Percentiles rank a stretch among this genome's conserved stretches.
Conservation (phyloP, 2,113 vertebrate species). For the Ivindomyrus marchei region DNA sequence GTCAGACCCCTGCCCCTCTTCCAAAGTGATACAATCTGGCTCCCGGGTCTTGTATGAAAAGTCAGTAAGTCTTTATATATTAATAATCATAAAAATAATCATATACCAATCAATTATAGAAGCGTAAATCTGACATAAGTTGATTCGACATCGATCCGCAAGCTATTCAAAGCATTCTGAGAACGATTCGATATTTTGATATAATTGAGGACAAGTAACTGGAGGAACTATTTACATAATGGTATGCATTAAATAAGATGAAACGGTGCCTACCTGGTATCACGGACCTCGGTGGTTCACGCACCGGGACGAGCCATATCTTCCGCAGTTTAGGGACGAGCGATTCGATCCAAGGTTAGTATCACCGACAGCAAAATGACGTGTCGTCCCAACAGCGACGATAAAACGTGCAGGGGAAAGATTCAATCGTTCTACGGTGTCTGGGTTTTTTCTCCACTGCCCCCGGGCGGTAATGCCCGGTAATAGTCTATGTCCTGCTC, state of each 20-base stretch:
- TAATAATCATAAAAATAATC: neutral
- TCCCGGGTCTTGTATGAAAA: neutral
- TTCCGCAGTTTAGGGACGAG: too few relatives aligned
- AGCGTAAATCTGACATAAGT: neutral
- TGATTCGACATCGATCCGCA: neutral
- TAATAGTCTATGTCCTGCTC: too few relatives aligned
- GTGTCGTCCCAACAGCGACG: too few relatives aligned
- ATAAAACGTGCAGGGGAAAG: too few relatives aligned
- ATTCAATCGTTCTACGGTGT: too few relatives aligned
- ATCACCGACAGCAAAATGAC: too few relatives aligned
- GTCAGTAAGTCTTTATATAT: neutral
- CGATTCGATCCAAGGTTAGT: too few relatives aligned
- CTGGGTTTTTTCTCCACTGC: too few relatives aligned
- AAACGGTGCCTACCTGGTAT: too few relatives aligned
- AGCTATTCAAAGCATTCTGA: neutral
- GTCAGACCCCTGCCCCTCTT: neutral
- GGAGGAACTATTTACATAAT: neutral
- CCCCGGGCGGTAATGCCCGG: too few relatives aligned
- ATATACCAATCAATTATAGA: neutral
- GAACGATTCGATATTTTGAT: neutral
- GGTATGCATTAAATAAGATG: neutral
- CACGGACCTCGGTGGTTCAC: too few relatives aligned
- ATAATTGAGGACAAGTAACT: neutral
- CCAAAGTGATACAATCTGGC: constrained; percentile 1
- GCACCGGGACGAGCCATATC: too few relatives aligned